Evolutionary conservation across 2,797 vertebrate genomes (phyloP).

Genomic region (Sebastes minor): DNA sequence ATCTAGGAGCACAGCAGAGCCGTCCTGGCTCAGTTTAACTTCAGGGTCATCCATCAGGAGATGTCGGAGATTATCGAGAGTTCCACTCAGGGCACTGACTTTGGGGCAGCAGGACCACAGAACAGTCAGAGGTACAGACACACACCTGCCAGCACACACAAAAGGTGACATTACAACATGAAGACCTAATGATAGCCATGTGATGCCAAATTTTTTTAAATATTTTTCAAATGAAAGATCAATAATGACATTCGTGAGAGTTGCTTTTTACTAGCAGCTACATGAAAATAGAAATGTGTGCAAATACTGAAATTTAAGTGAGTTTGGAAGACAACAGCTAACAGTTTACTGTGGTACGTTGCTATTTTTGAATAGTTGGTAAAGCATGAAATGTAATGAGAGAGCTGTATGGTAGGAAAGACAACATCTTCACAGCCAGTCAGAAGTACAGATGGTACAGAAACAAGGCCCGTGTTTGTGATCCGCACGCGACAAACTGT

Average conservation of each 20-base stretch:
- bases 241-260: neutral
- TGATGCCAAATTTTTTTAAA: neutral
- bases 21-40: constrained; percentile 80
- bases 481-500: neutral
- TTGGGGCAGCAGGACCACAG: constrained; percentile 83
- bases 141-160: constrained; percentile 34
- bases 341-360: neutral
- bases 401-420: neutral
- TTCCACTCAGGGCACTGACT: constrained; percentile 82
- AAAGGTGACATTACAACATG: neutral
- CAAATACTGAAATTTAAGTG: neutral
- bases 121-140: constrained; percentile 84
- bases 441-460: neutral
- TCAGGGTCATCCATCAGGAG: constrained; percentile 73
- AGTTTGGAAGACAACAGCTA: neutral
- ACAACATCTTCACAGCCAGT: neutral
- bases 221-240: neutral
- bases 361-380: neutral
- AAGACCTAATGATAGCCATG: too few species aligned
- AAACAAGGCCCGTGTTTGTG: neutral
- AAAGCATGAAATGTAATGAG: neutral
- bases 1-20: constrained; percentile 78
- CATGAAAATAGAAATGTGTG: neutral
- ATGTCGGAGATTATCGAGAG: constrained; percentile 72
- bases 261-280: neutral